Percentiles rank a stretch among this genome's conserved stretches.
These are phyloP conservation scores for Leucophora obtusa DNA, from an alignment of 2,888 invertebrate species.

Conservation along the genomic window DNA sequence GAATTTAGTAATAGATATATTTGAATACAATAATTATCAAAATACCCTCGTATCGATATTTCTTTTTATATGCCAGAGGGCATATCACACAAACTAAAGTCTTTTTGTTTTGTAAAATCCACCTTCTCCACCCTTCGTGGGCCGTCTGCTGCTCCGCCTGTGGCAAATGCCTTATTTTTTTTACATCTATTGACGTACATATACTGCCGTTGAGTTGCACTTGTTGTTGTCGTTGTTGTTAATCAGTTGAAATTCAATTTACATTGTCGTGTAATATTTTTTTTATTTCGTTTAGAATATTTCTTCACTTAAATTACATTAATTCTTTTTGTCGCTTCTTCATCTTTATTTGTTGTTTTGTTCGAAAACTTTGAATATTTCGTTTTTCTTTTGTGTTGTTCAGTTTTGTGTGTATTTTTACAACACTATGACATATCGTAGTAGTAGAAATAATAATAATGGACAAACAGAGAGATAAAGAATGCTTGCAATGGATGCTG, in stretches of 20 bases:
- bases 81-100: conserved; percentile 22
- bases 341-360: conserved; percentile 7
- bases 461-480: conserved; percentile 3
- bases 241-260: conserved; percentile 60
- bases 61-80: conserved; percentile 37
- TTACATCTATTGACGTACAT: not conserved
- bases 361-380: conserved; percentile 6
- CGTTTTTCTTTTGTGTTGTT: not conserved
- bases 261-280: conserved; percentile 41
- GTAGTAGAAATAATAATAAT: not conserved
- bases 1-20: too few relatives aligned
- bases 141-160: not conserved
- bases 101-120: conserved; percentile 17
- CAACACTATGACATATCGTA: not conserved
- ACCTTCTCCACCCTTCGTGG: conserved; percentile 9
- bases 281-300: conserved; percentile 29
- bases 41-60: not conserved
- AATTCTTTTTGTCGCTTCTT: conserved; percentile 44
- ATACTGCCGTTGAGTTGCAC: conserved; percentile 42
- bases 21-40: too few relatives aligned
- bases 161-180: not conserved
- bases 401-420: not conserved
- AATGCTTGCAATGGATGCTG: not conserved
- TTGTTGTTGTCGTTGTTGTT: conserved; percentile 42
- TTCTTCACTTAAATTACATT: conserved; percentile 51